Conservation (phyloP, 1,140 invertebrate genomes). For the Diploscapter pachys region DNA sequence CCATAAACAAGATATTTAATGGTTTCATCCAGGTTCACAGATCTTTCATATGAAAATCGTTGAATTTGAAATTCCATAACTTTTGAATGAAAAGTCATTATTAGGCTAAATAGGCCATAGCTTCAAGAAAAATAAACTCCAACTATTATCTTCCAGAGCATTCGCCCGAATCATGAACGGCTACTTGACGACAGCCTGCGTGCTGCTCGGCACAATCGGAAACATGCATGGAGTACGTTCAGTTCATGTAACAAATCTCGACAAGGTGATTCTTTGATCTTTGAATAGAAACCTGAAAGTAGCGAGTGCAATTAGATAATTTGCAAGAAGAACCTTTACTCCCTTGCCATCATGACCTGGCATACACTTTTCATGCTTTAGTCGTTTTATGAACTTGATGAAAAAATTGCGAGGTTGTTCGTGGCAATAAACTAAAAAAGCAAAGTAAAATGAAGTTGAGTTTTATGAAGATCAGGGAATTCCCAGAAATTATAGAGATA, state of each 20-base stretch:
- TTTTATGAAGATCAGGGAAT: too few species aligned
- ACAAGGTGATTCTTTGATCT: constrained; percentile 21
- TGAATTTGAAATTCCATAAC: neutral
- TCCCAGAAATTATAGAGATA: too few species aligned
- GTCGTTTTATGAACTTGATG: too few species aligned
- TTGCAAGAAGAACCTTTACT: too few species aligned
- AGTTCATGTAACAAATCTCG: constrained; percentile 47
- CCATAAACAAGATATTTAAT: neutral
- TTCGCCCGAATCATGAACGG: constrained; percentile 44
- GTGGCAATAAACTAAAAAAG: too few species aligned
- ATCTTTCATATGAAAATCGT: neutral
- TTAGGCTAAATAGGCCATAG: neutral
- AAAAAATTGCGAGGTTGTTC: too few species aligned
- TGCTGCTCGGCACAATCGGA: constrained; percentile 46
- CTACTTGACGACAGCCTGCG: constrained; percentile 38
- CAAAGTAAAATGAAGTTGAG: too few species aligned
- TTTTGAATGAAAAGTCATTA: neutral
- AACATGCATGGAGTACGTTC: constrained; percentile 41
- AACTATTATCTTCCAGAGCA: constrained; percentile 16
- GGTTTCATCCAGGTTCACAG: neutral
- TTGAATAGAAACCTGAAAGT: too few species aligned
- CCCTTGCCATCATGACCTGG: too few species aligned
- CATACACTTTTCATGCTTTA: too few species aligned
- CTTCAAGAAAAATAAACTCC: constrained; percentile 2
- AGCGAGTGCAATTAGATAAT: too few species aligned